Evolutionary conservation across 2,797 vertebrate genomes (phyloP).

Genomic region (Ptychadena robeensis): DNA sequence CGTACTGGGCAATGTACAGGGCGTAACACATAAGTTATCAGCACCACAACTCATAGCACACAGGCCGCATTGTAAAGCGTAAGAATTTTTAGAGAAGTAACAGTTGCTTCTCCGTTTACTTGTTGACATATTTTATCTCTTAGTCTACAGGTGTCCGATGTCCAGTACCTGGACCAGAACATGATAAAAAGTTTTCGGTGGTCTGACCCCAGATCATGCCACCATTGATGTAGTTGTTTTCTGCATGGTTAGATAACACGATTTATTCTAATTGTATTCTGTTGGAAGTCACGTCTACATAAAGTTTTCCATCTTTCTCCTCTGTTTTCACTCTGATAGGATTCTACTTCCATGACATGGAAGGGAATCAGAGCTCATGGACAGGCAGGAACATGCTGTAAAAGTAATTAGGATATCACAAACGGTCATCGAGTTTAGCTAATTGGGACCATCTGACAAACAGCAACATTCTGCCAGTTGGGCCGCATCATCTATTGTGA

Average conservation of each 20-base stretch:
- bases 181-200: neutral
- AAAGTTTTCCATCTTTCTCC: neutral
- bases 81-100: too few species aligned
- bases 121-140: neutral
- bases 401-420: constrained; percentile 36
- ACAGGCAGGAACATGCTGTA: constrained; percentile 11
- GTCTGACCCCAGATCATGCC: neutral
- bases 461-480: neutral
- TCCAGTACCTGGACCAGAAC: neutral
- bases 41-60: too few species aligned
- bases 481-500: neutral
- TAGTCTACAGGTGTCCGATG: neutral
- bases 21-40: too few species aligned
- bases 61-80: too few species aligned
- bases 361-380: neutral
- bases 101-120: too few species aligned
- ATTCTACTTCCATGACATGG: neutral
- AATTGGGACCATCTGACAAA: constrained; percentile 36
- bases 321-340: neutral
- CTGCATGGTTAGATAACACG: neutral
- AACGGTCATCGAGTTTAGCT: constrained; percentile 13
- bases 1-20: too few species aligned
- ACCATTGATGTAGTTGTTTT: neutral
- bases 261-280: neutral
- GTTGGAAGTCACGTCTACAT: neutral